A percentile compares a stretch with the other conserved stretches of the same genome.
phyloP scores from a whole-genome alignment of 2,797 vertebrate species.

The Falco columbarius region DNA sequence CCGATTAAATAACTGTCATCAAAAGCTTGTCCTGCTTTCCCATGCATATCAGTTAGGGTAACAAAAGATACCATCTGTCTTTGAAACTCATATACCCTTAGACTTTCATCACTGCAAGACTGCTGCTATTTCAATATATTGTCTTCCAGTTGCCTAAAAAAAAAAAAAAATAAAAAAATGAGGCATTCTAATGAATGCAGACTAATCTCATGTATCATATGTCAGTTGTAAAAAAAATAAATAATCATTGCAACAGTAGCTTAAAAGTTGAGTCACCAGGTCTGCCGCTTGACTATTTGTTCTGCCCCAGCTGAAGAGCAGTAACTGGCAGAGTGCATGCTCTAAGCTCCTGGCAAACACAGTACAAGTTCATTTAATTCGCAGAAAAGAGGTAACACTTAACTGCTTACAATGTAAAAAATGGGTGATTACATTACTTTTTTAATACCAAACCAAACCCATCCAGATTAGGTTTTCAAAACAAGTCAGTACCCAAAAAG shows the following conservation, averaged over 20 bases:
- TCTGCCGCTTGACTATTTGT: background rate
- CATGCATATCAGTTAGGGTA: slow-evolving; percentile 11
- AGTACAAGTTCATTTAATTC: background rate
- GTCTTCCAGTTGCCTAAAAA: background rate
- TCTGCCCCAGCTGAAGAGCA: background rate
- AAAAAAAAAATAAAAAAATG: background rate
- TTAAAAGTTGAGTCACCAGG: background rate
- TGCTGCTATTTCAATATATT: background rate
- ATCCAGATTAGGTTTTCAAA: background rate
- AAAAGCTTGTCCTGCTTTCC: slow-evolving; percentile 52
- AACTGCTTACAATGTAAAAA: background rate
- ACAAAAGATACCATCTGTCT: slow-evolving; percentile 31
- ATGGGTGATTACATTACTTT: background rate
- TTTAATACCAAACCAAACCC: background rate
- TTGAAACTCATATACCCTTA: slow-evolving; percentile 8
- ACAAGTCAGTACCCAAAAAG: background rate
- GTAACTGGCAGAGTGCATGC: background rate
- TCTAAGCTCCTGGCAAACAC: background rate
- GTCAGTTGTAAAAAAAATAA: background rate
- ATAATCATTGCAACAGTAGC: background rate
- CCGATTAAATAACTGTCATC: background rate
- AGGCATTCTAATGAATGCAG: background rate
- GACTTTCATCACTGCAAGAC: background rate
- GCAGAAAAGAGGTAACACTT: background rate
- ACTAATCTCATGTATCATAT: background rate